A percentile compares a stretch with the other conserved stretches of the same genome.
Conservation (phyloP, 92 coral and sea anemone species). For the Porites divaricata region DNA sequence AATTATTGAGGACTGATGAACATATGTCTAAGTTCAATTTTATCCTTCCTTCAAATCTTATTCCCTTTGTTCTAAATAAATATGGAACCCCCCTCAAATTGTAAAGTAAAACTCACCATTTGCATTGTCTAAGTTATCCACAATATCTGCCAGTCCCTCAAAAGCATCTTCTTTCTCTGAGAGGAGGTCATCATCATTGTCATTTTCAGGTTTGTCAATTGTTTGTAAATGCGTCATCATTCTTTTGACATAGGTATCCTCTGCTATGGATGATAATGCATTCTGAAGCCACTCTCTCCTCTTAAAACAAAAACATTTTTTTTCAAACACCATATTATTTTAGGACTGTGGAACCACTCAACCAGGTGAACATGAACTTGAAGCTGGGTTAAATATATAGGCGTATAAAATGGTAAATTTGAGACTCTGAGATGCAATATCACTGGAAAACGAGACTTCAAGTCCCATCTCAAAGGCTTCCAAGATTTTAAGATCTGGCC, state of each 20-base stretch:
- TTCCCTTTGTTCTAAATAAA: not conserved
- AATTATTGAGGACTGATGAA: too few species aligned
- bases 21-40: too few species aligned
- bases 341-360: not conserved
- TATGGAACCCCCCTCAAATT: not conserved
- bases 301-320: slow-evolving; percentile 51
- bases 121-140: slow-evolving; percentile 91
- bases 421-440: too few species aligned
- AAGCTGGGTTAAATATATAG: too few species aligned
- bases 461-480: too few species aligned
- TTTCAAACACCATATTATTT: too few species aligned
- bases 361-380: too few species aligned
- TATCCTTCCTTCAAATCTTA: too few species aligned
- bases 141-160: slow-evolving; percentile 74
- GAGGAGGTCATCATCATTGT: slow-evolving; percentile 55
- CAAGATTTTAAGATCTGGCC: too few species aligned
- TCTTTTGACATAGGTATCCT: slow-evolving; percentile 72
- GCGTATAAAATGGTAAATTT: too few species aligned
- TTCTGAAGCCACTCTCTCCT: slow-evolving; percentile 82
- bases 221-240: slow-evolving; percentile 79
- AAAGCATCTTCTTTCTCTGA: slow-evolving; percentile 74
- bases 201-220: slow-evolving; percentile 59
- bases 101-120: slow-evolving; percentile 61
- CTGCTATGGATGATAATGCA: slow-evolving; percentile 70
- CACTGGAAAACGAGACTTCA: too few species aligned